These are phyloP conservation scores for Drosophila varians DNA, from an alignment of 1,140 invertebrate genomes.

Conservation along the genomic window DNA sequence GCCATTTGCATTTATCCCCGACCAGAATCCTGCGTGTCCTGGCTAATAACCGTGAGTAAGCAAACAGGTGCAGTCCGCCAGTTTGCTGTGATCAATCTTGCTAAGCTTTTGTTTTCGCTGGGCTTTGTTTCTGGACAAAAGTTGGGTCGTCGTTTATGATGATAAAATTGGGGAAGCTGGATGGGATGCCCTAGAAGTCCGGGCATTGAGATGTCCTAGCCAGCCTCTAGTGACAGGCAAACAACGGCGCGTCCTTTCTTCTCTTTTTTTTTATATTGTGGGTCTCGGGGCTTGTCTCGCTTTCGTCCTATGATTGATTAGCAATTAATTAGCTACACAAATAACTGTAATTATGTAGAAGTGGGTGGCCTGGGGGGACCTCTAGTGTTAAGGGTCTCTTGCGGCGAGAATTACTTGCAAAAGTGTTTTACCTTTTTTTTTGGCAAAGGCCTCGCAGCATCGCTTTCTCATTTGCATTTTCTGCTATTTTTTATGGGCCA, in stretches of 20 bases:
- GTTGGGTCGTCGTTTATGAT: conserved; percentile 2
- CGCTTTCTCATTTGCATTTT: conserved; percentile 75
- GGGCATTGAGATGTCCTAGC: conserved; percentile 65
- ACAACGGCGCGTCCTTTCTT: conserved; percentile 62
- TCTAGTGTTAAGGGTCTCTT: conserved; percentile 48
- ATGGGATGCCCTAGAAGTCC: conserved; percentile 67
- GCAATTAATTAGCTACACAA: conserved; percentile 82
- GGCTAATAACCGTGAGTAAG: conserved; percentile 80
- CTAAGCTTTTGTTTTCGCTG: conserved; percentile 80
- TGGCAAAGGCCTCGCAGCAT: conserved; percentile 12
- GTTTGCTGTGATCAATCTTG: conserved; percentile 74
- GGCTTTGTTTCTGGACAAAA: conserved; percentile 68
- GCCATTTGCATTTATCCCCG: conserved; percentile 59
- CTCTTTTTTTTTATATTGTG: conserved; percentile 67
- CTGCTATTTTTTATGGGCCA: conserved; percentile 63
- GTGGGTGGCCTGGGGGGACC: conserved; percentile 9
- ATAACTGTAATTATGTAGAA: conserved; percentile 81
- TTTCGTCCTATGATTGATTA: conserved; percentile 77
- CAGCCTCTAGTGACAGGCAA: conserved; percentile 46
- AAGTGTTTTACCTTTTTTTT: conserved; percentile 69
- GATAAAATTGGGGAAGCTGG: neutral
- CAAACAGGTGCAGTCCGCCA: conserved; percentile 68
- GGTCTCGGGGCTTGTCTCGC: conserved; percentile 19
- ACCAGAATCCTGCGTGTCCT: conserved; percentile 35
- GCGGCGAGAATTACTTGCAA: conserved; percentile 61